Base-by-base conservation (phyloP, 2,888 invertebrate species). In the Melikaiella ostensackeni region DNA sequence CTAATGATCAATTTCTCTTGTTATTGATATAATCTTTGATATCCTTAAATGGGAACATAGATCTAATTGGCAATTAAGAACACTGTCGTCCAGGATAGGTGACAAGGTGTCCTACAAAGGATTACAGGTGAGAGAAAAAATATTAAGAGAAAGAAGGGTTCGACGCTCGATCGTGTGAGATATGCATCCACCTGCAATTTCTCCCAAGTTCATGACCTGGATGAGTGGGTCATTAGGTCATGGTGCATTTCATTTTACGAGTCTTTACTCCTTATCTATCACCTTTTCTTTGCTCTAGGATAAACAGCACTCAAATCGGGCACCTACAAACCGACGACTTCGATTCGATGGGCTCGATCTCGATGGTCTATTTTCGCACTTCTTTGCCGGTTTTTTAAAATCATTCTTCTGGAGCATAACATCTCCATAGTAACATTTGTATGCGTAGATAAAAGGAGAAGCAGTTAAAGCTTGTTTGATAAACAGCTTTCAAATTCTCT, bases 121-220 rank as follows among this genome's bases (percentile, higher is more conserved):
- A 27, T 46, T 46, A 66, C 46, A 66, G 66, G 30, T 27, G 6
- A 9, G 46, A 66, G 7, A 42, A n/a, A 50, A 50, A 66, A 70
- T 50, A 70, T 50, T 7, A 70, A 46, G 33, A 50, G 50, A 55
- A 50, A 70, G 50, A 70, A 8, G 70, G 70, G 50, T 33, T 70
- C 50, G 70, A 55, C 30, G 50, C n/a, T 70, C 13, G 30, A 33
- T 70, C n/a, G 21, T n/a, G 70, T 6, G 30, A 70, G 50, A 50
- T 66, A 80, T 78, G 73, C 80, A 75, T 81, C 83, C 84, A 83
- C 81, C 83, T 82, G 86, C 86, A 86, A 87, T 88, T 87, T 88
- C 88, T 85, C 85, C 84, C 75, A 73, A 75, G 81, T 81, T 79
- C 81, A 80, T 85, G 88, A 87, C 89, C 88, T 87, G 88, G 86